Conservation (phyloP, 2,797 vertebrate genomes). For the Octomys mimax region DNA sequence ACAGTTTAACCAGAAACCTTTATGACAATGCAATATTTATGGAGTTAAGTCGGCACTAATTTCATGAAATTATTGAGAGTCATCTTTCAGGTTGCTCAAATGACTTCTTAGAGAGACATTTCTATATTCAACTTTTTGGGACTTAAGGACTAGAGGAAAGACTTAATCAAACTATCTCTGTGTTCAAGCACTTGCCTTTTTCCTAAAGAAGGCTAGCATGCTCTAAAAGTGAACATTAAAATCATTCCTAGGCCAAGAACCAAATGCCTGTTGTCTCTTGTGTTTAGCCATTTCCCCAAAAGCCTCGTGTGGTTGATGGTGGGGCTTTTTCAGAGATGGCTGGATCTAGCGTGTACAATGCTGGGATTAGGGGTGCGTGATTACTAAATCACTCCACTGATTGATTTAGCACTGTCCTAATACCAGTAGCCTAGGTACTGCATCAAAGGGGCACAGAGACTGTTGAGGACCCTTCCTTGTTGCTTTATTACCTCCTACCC, state of each 20-base stretch:
- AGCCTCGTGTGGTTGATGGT: too few species aligned
- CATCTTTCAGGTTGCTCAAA: background rate
- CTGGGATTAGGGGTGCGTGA: too few species aligned
- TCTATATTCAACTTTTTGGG: background rate
- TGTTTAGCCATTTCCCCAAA: too few species aligned
- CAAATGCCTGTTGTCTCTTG: background rate
- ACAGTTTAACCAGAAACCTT: background rate
- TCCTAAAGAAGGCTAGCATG: background rate
- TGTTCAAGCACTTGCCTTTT: background rate
- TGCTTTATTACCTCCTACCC: too few species aligned
- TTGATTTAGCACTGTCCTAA: too few species aligned
- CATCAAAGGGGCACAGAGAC: too few species aligned
- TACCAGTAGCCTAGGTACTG: too few species aligned
- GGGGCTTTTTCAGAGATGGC: too few species aligned
- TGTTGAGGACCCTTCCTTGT: too few species aligned
- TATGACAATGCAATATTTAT: background rate
- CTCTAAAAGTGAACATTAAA: slow-evolving; percentile 22
- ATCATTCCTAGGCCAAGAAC: background rate
- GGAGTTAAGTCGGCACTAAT: background rate
- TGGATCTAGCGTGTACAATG: too few species aligned
- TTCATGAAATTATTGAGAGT: background rate
- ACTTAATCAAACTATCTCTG: background rate
- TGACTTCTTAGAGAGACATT: background rate
- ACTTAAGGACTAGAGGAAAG: background rate
- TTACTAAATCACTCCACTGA: too few species aligned